phyloP scores from a whole-genome alignment of 2,113 vertebrate genomes.

The Silurus glanis region DNA sequence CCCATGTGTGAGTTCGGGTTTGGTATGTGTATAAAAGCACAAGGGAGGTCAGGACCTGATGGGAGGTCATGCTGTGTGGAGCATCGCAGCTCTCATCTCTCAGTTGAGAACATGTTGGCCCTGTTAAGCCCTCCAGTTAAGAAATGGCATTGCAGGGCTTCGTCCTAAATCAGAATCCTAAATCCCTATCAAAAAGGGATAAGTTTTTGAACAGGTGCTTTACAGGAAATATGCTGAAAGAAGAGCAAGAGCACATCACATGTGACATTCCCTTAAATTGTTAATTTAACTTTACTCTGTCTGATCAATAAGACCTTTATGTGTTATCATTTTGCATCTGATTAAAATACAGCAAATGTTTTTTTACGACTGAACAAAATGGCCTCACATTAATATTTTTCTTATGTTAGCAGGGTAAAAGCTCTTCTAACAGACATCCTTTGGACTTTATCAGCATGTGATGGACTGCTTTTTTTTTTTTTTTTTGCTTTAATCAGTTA shows the following conservation, averaged over 20 bases:
- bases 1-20: neutral
- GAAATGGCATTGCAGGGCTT: neutral
- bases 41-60: slow-evolving; percentile 32
- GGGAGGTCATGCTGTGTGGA: slow-evolving; percentile 34
- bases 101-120: slow-evolving; percentile 6
- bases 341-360: neutral
- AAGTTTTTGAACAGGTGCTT: slow-evolving; percentile 8
- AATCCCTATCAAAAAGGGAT: no score
- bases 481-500: slow-evolving; percentile 63
- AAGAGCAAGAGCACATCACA: neutral
- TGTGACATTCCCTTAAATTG: neutral
- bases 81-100: slow-evolving; percentile 5
- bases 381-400: neutral
- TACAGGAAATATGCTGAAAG: neutral
- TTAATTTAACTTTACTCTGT: neutral
- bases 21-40: slow-evolving; percentile 19
- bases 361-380: neutral
- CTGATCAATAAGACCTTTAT: neutral
- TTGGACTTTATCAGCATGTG: slow-evolving; percentile 62
- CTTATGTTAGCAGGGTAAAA: neutral
- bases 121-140: slow-evolving; percentile 18
- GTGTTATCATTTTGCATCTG: neutral
- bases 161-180: neutral
- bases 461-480: slow-evolving; percentile 55
- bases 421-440: slow-evolving; percentile 35